Conservation (phyloP, 2,797 vertebrate species). For the Dallia pectoralis region DNA sequence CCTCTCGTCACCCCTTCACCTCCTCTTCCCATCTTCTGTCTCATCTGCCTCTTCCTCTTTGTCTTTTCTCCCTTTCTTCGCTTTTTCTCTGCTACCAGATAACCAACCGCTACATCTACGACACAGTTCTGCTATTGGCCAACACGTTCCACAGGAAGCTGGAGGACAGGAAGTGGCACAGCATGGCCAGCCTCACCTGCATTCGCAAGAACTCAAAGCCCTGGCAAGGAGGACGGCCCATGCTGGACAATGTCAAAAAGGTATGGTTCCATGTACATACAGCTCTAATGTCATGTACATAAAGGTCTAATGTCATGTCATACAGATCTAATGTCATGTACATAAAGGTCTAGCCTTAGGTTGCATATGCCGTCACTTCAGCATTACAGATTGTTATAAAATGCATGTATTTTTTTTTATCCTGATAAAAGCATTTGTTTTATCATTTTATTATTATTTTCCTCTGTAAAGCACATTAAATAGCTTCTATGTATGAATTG, state of each 20-base stretch:
- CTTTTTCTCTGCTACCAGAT: conserved; percentile 72
- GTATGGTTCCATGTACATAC: conserved; percentile 60
- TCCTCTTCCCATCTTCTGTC: neutral
- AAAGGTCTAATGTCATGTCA: too few relatives aligned
- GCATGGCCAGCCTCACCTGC: conserved; percentile 98
- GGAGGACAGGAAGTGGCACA: conserved; percentile 99
- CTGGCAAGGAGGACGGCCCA: conserved; percentile 97
- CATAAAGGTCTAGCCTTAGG: too few relatives aligned
- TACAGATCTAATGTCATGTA: too few relatives aligned
- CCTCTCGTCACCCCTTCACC: neutral
- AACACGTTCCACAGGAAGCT: conserved; percentile 98
- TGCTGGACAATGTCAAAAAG: conserved; percentile 98
- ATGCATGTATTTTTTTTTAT: too few relatives aligned
- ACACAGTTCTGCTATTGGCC: conserved; percentile 89
- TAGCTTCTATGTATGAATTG: too few relatives aligned
- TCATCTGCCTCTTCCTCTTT: neutral
- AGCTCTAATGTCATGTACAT: too few relatives aligned
- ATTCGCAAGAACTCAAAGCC: conserved; percentile 97
- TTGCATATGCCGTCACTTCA: too few relatives aligned
- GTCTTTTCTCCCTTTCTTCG: conserved; percentile 4
- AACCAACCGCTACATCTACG: conserved; percentile 96
- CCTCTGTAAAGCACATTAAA: too few relatives aligned
- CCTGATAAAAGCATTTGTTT: too few relatives aligned
- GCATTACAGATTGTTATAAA: too few relatives aligned
- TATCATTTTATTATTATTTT: too few relatives aligned